phyloP scores from a whole-genome alignment of 2,113 vertebrate genomes.

The Scolopax mira region DNA sequence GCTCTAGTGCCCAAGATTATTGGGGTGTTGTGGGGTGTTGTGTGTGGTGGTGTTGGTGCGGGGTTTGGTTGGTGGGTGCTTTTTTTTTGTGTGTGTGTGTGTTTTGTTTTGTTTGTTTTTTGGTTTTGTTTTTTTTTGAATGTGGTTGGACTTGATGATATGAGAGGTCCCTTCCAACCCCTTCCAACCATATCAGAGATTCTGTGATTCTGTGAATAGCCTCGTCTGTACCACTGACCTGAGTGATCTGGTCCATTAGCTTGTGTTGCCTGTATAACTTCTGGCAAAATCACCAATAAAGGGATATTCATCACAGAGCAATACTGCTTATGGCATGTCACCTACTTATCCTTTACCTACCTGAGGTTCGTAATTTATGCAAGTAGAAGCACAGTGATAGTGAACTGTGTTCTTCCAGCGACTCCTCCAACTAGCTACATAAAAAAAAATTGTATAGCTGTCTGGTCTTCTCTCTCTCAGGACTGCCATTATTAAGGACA shows the following conservation, averaged over 20 bases:
- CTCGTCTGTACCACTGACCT: not conserved
- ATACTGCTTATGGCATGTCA: not conserved
- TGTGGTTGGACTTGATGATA: too few relatives aligned
- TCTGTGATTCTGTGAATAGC: too few relatives aligned
- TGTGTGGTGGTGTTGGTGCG: too few relatives aligned
- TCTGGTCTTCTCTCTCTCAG: not conserved
- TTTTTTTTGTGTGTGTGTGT: too few relatives aligned
- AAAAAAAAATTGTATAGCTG: not conserved
- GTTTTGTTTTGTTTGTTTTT: too few relatives aligned
- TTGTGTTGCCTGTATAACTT: not conserved
- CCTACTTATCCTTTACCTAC: not conserved
- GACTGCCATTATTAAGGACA: not conserved
- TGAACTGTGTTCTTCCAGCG: not conserved
- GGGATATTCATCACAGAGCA: not conserved
- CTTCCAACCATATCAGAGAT: too few relatives aligned
- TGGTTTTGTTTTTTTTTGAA: too few relatives aligned
- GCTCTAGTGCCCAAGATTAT: too few relatives aligned
- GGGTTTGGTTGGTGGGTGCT: too few relatives aligned
- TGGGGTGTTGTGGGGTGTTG: too few relatives aligned
- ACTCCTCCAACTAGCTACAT: not conserved
- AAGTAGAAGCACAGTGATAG: not conserved
- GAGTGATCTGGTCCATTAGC: not conserved
- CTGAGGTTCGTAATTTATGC: not conserved
- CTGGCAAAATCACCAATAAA: not conserved
- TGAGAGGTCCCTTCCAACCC: too few relatives aligned